Evolutionary conservation across 2,888 invertebrate species (phyloP).

Genomic region (Willowsia nigromaculata): DNA sequence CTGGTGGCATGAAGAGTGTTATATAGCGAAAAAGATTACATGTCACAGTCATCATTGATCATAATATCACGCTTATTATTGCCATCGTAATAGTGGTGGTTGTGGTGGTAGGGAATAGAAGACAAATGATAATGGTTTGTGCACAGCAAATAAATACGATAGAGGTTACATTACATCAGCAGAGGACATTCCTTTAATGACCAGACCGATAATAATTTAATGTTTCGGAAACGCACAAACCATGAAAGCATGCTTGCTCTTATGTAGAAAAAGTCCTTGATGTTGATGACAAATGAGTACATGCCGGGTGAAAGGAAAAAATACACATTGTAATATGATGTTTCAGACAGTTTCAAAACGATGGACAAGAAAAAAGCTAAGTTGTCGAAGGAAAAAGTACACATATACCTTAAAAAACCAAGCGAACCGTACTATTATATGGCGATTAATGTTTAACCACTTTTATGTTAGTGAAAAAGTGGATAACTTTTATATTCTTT

Average conservation of each 20-base stretch:
- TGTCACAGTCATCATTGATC: constrained; percentile 58
- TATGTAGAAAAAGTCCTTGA: neutral
- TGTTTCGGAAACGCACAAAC: constrained; percentile 23
- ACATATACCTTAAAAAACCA: too few species aligned
- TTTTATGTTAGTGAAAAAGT: neutral
- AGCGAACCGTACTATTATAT: neutral
- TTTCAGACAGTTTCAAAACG: neutral
- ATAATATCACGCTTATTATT: constrained; percentile 16
- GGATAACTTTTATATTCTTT: neutral
- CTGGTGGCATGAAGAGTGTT: neutral
- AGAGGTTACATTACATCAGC: neutral
- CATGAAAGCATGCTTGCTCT: neutral
- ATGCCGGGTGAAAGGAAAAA: neutral
- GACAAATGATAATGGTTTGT: constrained; percentile 35
- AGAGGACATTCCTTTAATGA: constrained; percentile 19
- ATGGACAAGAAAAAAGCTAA: neutral
- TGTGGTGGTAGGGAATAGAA: neutral
- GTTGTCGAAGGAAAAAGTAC: neutral
- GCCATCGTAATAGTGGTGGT: neutral
- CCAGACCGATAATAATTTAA: constrained; percentile 25
- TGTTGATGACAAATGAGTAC: constrained; percentile 30
- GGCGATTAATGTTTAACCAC: neutral
- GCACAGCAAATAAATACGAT: constrained; percentile 3
- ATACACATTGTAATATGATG: neutral
- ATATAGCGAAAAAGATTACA: neutral